phyloP scores from a whole-genome alignment of 2,797 vertebrate genomes.

The Manis crassicaudata region DNA sequence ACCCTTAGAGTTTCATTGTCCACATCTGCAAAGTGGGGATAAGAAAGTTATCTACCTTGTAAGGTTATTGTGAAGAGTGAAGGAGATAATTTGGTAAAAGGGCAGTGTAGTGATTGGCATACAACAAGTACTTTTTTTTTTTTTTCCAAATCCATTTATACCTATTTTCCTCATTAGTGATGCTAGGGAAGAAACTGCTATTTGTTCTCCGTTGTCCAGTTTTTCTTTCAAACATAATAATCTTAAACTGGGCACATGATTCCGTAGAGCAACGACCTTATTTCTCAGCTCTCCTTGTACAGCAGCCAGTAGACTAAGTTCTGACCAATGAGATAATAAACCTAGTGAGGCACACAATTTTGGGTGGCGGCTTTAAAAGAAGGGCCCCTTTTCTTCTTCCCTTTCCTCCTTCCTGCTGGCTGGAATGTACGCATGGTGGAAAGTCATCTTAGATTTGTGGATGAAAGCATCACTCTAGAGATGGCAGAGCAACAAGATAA shows the following conservation, averaged over 20 bases:
- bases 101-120: neutral
- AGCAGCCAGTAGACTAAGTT: neutral
- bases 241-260: neutral
- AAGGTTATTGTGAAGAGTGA: neutral
- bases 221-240: neutral
- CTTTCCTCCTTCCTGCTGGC: neutral
- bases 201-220: neutral
- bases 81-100: neutral
- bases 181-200: neutral
- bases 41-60: neutral
- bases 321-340: neutral
- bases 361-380: neutral
- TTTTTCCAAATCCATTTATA: neutral
- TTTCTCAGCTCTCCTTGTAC: neutral
- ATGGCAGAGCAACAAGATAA: neutral
- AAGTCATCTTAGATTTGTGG: neutral
- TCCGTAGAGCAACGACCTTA: neutral
- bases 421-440: neutral
- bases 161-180: neutral
- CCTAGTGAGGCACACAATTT: neutral
- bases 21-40: neutral
- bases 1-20: neutral
- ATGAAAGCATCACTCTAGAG: neutral
- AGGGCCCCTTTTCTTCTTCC: neutral
- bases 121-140: neutral